Percentiles rank a stretch among this genome's conserved stretches.
phyloP scores from a whole-genome alignment of 2,797 vertebrate genomes.

The Ptychadena robeensis region DNA sequence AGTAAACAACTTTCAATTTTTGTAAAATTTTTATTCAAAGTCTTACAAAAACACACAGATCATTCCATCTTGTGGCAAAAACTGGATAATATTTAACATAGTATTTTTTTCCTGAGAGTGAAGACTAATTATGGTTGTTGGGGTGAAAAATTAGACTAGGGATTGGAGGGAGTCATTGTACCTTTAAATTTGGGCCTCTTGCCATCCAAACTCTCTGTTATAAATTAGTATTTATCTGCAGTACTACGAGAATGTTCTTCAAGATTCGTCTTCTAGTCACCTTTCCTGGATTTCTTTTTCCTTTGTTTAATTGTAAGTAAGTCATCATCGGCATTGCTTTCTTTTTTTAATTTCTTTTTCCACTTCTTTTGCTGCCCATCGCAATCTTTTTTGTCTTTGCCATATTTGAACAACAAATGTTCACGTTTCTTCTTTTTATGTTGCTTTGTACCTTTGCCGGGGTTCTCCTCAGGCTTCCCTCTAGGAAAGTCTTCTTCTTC shows the following conservation, averaged over 20 bases:
- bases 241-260: background rate
- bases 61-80: too few species aligned
- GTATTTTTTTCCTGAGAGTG: background rate
- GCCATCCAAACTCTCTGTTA: background rate
- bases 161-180: background rate
- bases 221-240: constrained; percentile 1
- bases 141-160: too few species aligned
- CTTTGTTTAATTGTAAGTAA: constrained; percentile 78
- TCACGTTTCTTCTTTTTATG: background rate
- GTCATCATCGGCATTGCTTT: background rate
- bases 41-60: background rate
- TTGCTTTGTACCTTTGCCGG: constrained; percentile 43
- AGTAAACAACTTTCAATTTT: background rate
- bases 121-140: too few species aligned
- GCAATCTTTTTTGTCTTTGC: constrained; percentile 49
- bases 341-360: constrained; percentile 60
- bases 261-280: background rate
- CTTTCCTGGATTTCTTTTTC: constrained; percentile 70
- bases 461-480: constrained; percentile 48
- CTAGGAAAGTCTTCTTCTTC: constrained; percentile 68
- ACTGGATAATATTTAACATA: background rate
- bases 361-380: constrained; percentile 60
- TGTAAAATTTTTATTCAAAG: background rate
- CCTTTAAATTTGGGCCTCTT: background rate
- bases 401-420: constrained; percentile 45